phyloP scores from a whole-genome alignment of 1,140 invertebrate species.

The Thalassaphorura encarpata region DNA sequence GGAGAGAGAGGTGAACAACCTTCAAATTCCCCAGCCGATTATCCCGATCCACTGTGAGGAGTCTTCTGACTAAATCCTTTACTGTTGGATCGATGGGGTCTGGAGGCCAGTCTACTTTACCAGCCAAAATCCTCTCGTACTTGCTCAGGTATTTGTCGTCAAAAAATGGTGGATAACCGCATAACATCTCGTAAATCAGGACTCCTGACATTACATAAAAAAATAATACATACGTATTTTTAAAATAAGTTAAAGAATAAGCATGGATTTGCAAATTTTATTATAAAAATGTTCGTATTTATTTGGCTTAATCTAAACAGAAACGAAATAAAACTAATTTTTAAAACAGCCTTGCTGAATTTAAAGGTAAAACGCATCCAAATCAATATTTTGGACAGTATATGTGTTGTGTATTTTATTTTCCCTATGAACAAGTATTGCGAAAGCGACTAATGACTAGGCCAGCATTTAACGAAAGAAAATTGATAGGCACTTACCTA shows the following conservation, averaged over 20 bases:
- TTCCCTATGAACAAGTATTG: too few species aligned
- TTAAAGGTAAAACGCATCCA: too few species aligned
- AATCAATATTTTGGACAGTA: too few species aligned
- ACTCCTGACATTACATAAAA: too few species aligned
- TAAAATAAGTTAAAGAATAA: too few species aligned
- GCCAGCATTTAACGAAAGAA: neutral
- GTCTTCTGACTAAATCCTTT: slow-evolving; percentile 87
- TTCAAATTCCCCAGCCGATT: slow-evolving; percentile 60
- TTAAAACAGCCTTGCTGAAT: too few species aligned
- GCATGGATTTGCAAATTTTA: too few species aligned
- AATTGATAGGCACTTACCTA: slow-evolving; percentile 50
- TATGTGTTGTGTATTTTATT: too few species aligned
- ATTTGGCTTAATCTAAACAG: too few species aligned
- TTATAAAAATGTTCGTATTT: too few species aligned
- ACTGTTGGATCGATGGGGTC: slow-evolving; percentile 73
- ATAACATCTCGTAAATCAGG: slow-evolving; percentile 41
- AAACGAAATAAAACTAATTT: too few species aligned
- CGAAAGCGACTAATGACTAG: neutral
- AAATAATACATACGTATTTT: too few species aligned
- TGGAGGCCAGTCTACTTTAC: slow-evolving; percentile 39
- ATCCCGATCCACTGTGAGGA: slow-evolving; percentile 70
- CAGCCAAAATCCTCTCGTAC: slow-evolving; percentile 51
- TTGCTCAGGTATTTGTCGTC: slow-evolving; percentile 53
- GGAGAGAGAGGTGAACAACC: neutral
- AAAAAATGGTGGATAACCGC: slow-evolving; percentile 44